These are phyloP conservation scores for Dromococcyx pavoninus DNA, from an alignment of 2,797 vertebrate genomes.

Conservation along the genomic window DNA sequence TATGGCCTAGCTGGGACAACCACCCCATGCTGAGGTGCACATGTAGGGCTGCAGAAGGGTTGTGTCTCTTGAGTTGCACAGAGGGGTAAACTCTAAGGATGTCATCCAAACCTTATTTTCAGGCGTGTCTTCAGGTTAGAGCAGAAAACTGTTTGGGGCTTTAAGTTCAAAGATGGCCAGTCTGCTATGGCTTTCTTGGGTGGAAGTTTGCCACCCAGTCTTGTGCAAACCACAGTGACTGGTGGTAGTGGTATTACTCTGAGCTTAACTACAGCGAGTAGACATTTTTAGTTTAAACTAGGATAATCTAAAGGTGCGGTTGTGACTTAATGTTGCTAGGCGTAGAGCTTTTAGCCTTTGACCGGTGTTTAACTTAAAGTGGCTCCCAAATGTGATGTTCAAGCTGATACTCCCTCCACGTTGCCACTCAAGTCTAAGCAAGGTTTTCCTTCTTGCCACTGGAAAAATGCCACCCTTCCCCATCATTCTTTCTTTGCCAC, in stretches of 20 bases:
- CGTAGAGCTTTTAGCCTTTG: background rate
- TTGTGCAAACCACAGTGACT: background rate
- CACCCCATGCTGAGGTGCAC: background rate
- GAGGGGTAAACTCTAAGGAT: background rate
- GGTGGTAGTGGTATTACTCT: background rate
- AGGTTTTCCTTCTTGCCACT: background rate
- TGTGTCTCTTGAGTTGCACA: background rate
- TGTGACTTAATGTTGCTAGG: background rate
- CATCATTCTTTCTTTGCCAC: background rate
- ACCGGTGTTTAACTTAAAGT: background rate
- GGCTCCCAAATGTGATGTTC: background rate
- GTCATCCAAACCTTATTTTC: background rate
- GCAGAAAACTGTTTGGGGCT: background rate
- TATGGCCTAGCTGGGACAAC: rapidly evolving
- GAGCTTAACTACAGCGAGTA: background rate
- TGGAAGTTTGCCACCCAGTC: background rate
- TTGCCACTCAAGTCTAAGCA: background rate
- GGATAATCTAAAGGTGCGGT: background rate
- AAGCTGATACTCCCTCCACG: background rate
- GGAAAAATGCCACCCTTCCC: background rate
- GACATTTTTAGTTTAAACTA: background rate
- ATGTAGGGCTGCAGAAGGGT: background rate
- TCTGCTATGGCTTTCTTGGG: background rate
- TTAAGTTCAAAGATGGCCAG: background rate
- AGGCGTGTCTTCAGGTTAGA: background rate